Base-by-base conservation (phyloP, 1,140 invertebrate genomes). In the Andrena cerasifolii region DNA sequence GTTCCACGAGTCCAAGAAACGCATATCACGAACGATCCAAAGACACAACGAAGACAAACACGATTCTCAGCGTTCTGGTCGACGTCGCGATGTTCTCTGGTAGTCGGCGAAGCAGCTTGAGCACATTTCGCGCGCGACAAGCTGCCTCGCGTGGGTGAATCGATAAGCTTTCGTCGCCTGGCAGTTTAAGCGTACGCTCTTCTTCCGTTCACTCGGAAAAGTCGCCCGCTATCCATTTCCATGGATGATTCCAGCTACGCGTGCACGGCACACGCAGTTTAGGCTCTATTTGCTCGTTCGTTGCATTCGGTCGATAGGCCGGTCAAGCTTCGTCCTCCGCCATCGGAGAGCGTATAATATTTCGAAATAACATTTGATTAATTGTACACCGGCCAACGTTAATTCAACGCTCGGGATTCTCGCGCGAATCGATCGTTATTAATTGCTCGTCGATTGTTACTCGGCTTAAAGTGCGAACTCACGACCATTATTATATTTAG, bases 321-420 rank as follows among this genome's bases (percentile, higher is more conserved):
- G 33, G 45, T 53, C 67, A 65, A 53, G 65, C 62, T 63, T 78
- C 53, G 77, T 36, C 36, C 24, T 51, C n/a, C 40, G 47, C 14
- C 33, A 16, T 40, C 18, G 51, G 59, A 47, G 59, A 78, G 82
- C 51, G 49, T 63, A 45, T 53, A 71, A 77, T 72, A 75, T 83
- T 78, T 78, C 67, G 24, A 45, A 83, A 62, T 72, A 78, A 49
- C 74, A 73, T 47, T 67, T 66, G 76, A 83, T 83, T 77, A 61
- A 78, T 82, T 47, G 49, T 72, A 62, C 36, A 53, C 65, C 40
- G 62, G n/a, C 65, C 43, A 21, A 49, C 68, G 68, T 28, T 78
- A 82, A 83, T 83, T 72, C 36, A 78, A 78, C 59, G 49, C 53
- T 47, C 40, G 80, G 70, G 56, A 78, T 72, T 82, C 63, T 78